A percentile compares a stretch with the other conserved stretches of the same genome.
Evolutionary conservation across 2,113 vertebrate species (phyloP).

Genomic region (Phoxinus phoxinus): DNA sequence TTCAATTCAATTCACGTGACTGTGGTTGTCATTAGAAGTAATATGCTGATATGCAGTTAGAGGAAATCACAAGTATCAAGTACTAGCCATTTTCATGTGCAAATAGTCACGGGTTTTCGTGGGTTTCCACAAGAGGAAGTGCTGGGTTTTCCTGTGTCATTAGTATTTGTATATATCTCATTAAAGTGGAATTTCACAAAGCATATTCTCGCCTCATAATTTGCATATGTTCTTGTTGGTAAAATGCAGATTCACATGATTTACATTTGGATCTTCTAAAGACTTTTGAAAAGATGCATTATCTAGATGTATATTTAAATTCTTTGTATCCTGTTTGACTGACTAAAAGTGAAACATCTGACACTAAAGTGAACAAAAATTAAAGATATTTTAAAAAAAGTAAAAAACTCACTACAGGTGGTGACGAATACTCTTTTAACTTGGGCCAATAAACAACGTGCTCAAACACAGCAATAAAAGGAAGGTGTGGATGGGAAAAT

Average conservation of each 20-base stretch:
- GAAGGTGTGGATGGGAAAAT: neutral
- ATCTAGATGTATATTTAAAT: neutral
- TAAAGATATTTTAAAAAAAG: neutral
- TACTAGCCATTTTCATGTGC: neutral
- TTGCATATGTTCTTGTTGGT: neutral
- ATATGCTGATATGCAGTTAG: neutral
- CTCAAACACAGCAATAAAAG: neutral
- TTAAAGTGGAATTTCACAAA: neutral
- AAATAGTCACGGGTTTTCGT: neutral
- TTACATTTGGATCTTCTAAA: neutral
- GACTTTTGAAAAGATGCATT: neutral
- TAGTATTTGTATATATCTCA: neutral
- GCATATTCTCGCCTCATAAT: neutral
- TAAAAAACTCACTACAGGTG: too few relatives aligned
- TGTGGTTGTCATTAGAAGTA: neutral
- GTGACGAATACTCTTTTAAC: neutral
- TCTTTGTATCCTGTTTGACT: neutral
- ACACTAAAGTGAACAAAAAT: neutral
- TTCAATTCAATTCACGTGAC: too few relatives aligned
- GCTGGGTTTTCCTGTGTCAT: neutral
- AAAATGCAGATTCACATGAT: neutral
- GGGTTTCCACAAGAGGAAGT: slow-evolving; percentile 40
- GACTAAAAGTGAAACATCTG: neutral
- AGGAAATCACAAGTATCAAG: neutral
- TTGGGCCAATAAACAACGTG: neutral